Base-by-base conservation (phyloP, 2,888 invertebrate genomes). In the Acrobasis repandana region DNA sequence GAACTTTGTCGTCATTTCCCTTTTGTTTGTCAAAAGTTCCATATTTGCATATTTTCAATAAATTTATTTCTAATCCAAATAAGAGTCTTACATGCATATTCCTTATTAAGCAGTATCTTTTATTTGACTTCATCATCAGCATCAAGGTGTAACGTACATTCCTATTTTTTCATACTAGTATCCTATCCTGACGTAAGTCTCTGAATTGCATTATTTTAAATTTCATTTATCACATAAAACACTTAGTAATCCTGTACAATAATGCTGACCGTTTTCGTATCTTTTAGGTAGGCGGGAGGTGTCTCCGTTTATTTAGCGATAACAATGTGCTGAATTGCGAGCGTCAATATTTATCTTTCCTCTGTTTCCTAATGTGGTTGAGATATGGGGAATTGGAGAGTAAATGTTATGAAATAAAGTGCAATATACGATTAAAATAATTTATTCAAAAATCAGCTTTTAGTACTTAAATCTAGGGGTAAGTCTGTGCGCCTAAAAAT, bases 381-480 rank as follows among this genome's bases (percentile, higher is more conserved):
- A 11, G 43, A 43, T 43, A 43, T 14, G 43, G 43, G 48, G 18
- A 51, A 11, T 46, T 14, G 14, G n/a, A 52, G 18, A 51, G n/a
- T 46, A 11, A 58, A 50, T 56, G 52, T 48, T 52, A 43, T 46
- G 54, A 56, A 52, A 58, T 56, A 63, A 59, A 56, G 61, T 63
- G 61, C 57, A 56, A 50, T 38, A 63, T 62, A 64, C 67, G 68
- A 67, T 63, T 60, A 63, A 65, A 74, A 75, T 72, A 74, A 71
- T 75, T 72, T 76, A 72, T 74, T 71, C 67, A 73, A 79, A 85
- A 88, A 71, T 80, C 82, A 85, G 67, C 91, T 92, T 72, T 92
- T 93, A 68, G 92, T 92, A 79, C 94, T 94, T 88, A 94, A 93
- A 89, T 94, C 94, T 88, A 94, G 85, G 60, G 94, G 94, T 69